phyloP scores from a whole-genome alignment of 2,797 vertebrate species.

The Danio jaintianensis region DNA sequence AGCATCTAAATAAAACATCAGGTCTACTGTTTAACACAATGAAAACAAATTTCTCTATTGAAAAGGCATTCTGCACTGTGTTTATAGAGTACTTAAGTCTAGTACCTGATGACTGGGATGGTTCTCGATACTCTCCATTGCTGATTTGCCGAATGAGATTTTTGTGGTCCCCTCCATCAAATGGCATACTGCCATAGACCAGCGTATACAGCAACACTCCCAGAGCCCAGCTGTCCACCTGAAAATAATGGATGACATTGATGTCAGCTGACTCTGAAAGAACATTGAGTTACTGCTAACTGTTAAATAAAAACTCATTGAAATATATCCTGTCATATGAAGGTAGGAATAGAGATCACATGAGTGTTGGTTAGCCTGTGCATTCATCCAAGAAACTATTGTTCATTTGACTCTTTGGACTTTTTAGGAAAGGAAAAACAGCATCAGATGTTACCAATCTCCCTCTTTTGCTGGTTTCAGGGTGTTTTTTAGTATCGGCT shows the following conservation, averaged over 20 bases:
- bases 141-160: slow-evolving; percentile 99
- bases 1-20: slow-evolving; percentile 80
- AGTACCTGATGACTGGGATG: slow-evolving; percentile 96
- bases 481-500: slow-evolving; percentile 5
- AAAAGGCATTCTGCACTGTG: not conserved
- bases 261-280: slow-evolving; percentile 25
- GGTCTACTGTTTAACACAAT: not conserved
- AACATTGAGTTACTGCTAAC: slow-evolving; percentile 13
- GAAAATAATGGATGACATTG: slow-evolving; percentile 44
- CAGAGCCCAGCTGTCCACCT: slow-evolving; percentile 99
- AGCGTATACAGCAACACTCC: slow-evolving; percentile 98
- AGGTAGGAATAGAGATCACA: slow-evolving; percentile 70
- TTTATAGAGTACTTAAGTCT: not conserved
- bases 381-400: not conserved
- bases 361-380: slow-evolving; percentile 70
- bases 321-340: not conserved
- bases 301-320: not conserved
- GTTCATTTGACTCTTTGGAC: not conserved
- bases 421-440: slow-evolving; percentile 2
- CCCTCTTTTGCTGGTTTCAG: not conserved
- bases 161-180: slow-evolving; percentile 97
- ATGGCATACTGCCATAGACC: slow-evolving; percentile 98
- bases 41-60: not conserved
- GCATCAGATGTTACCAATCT: not conserved
- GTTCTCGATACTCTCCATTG: slow-evolving; percentile 97